A percentile compares a stretch with the other conserved stretches of the same genome.
These are phyloP conservation scores for Corythoichthys intestinalis DNA, from an alignment of 2,113 vertebrate genomes.

Conservation along the genomic window DNA sequence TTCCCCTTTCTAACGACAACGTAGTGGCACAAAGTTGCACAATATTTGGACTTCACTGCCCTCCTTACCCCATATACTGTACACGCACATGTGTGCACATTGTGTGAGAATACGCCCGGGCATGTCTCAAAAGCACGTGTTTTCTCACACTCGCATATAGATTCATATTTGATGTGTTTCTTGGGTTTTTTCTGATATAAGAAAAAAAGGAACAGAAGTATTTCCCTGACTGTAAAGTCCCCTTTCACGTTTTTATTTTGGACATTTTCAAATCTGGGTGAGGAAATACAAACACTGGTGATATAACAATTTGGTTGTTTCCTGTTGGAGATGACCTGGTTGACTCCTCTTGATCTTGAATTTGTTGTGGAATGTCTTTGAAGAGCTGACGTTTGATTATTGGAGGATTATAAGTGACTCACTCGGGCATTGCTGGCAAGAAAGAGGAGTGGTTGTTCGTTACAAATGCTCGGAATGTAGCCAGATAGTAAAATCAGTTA, in stretches of 20 bases:
- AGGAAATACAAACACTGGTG: not conserved
- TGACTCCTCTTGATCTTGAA: not conserved
- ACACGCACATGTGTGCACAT: no score
- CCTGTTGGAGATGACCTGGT: not conserved
- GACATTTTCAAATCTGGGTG: not conserved
- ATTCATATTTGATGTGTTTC: not conserved
- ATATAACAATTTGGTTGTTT: not conserved
- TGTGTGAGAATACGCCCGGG: conserved; percentile 52
- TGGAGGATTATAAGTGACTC: not conserved
- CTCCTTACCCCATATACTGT: not conserved
- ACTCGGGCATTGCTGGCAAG: not conserved
- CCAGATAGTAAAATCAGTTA: no score
- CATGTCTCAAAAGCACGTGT: conserved; percentile 40
- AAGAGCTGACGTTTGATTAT: no score
- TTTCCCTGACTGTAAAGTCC: not conserved
- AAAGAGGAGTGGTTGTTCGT: not conserved
- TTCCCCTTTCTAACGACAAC: not conserved
- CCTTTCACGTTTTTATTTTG: not conserved
- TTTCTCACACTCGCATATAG: not conserved
- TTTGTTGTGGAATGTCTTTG: not conserved
- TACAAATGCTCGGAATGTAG: not conserved
- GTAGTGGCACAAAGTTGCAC: not conserved
- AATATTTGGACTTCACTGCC: not conserved
- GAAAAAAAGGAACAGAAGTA: not conserved
- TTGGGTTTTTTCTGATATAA: not conserved